These are phyloP conservation scores for Hippasteria phrygiana DNA, from an alignment of 53 echinoderm and acorn worm species.

Conservation along the genomic window DNA sequence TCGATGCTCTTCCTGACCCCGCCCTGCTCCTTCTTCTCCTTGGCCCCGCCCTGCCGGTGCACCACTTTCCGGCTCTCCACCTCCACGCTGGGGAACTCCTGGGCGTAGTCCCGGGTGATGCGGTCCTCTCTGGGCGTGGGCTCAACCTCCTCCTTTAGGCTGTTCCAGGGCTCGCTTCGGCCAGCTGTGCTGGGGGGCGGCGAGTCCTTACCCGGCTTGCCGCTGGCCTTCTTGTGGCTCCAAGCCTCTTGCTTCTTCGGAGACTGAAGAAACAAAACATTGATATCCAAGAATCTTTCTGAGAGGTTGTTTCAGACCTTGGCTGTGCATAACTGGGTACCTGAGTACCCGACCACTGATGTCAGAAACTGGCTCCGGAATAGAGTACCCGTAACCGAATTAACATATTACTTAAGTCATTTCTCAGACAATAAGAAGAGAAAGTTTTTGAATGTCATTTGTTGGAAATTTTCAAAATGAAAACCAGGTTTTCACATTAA, in stretches of 20 bases:
- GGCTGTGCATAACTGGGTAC: too few species aligned
- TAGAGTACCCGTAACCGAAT: too few species aligned
- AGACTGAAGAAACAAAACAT: constrained; percentile 15
- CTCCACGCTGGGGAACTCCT: constrained; percentile 91
- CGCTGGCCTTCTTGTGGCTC: constrained; percentile 62
- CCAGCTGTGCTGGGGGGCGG: background rate
- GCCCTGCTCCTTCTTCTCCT: constrained; percentile 41
- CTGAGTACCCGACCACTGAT: too few species aligned
- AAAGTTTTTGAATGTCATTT: too few species aligned
- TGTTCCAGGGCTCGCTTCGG: constrained; percentile 72
- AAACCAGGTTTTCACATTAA: too few species aligned
- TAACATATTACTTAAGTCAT: too few species aligned
- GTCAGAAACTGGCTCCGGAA: too few species aligned
- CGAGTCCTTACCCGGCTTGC: constrained; percentile 52
- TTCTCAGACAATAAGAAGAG: too few species aligned
- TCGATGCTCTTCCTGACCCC: constrained; percentile 93
- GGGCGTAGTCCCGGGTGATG: constrained; percentile 84
- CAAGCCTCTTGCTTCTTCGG: constrained; percentile 69
- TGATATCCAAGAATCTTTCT: background rate
- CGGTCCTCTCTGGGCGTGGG: constrained; percentile 86
- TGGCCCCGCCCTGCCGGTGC: constrained; percentile 70
- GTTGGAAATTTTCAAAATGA: too few species aligned
- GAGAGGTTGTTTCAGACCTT: too few species aligned
- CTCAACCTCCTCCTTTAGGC: constrained; percentile 63
- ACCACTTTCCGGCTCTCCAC: constrained; percentile 87